Conservation (phyloP, 2,797 vertebrate species). For the Spinus pinus region DNA sequence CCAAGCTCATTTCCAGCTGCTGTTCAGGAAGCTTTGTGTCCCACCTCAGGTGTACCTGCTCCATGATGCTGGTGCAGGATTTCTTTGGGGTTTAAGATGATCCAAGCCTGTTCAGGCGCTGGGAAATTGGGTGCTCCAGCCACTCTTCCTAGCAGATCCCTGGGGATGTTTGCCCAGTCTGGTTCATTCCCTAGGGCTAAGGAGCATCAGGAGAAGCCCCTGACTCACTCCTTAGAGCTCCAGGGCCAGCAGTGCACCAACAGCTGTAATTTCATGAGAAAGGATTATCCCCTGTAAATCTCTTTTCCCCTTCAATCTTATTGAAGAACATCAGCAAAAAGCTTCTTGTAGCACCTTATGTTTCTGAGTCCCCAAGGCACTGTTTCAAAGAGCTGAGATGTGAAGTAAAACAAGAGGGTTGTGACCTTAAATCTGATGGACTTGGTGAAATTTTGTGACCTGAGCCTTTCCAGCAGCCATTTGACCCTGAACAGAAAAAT, state of each 20-base stretch:
- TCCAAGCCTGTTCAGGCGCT: not conserved
- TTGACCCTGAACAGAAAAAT: not conserved
- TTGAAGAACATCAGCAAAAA: not conserved
- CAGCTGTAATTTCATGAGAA: not conserved
- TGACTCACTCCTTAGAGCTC: not conserved
- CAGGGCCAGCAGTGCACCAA: not conserved
- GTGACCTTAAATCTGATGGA: not conserved
- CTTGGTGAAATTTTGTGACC: not conserved
- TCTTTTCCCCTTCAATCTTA: not conserved
- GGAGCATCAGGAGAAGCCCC: not conserved
- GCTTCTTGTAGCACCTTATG: not conserved
- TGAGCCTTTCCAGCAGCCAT: not conserved
- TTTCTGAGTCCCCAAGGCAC: not conserved
- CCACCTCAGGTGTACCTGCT: not conserved
- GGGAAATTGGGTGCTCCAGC: not conserved
- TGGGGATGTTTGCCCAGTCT: not conserved
- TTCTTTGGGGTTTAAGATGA: not conserved
- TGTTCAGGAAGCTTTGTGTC: not conserved
- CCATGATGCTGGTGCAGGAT: not conserved
- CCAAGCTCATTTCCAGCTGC: not conserved
- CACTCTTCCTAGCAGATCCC: not conserved
- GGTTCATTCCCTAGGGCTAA: not conserved
- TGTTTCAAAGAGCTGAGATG: not conserved
- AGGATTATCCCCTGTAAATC: not conserved
- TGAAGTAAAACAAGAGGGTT: not conserved